These are phyloP conservation scores for Macrotrachela quadricornifera DNA, from an alignment of 1,140 invertebrate species.

Conservation along the genomic window DNA sequence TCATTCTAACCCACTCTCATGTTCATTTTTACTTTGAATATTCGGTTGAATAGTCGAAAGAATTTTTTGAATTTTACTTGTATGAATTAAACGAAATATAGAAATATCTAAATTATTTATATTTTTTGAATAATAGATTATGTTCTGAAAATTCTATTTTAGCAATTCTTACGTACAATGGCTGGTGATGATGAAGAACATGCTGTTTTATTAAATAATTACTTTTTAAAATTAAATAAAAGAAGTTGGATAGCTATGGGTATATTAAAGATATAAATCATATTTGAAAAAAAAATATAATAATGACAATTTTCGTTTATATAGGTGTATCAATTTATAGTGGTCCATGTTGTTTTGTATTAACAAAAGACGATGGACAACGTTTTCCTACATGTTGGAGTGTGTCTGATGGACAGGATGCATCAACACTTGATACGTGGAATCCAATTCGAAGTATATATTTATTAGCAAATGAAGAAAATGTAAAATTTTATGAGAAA, in stretches of 20 bases:
- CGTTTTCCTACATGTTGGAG: not conserved
- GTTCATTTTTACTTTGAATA: too few relatives aligned
- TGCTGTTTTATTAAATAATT: conserved; percentile 55
- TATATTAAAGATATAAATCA: conserved; percentile 9
- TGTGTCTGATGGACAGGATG: not conserved
- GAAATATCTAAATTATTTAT: too few relatives aligned
- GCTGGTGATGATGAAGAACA: conserved; percentile 57
- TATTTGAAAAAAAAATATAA: not conserved
- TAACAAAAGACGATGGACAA: conserved; percentile 31
- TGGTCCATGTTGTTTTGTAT: conserved; percentile 47
- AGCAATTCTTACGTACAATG: conserved; percentile 54
- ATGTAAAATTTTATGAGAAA: conserved; percentile 27
- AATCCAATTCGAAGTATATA: conserved; percentile 54
- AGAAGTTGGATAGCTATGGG: conserved; percentile 51
- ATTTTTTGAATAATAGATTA: too few relatives aligned
- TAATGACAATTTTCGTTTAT: not conserved
- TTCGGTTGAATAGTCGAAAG: too few relatives aligned
- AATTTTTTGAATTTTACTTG: too few relatives aligned
- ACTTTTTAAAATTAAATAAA: conserved; percentile 45
- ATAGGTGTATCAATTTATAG: conserved; percentile 42
- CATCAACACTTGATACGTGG: conserved; percentile 35
- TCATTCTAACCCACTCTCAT: too few relatives aligned
- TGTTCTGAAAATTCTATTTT: too few relatives aligned
- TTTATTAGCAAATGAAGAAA: conserved; percentile 33
- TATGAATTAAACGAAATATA: too few relatives aligned